Evolutionary conservation across 2,797 vertebrate genomes (phyloP).

Genomic region (Vireo griseus): DNA sequence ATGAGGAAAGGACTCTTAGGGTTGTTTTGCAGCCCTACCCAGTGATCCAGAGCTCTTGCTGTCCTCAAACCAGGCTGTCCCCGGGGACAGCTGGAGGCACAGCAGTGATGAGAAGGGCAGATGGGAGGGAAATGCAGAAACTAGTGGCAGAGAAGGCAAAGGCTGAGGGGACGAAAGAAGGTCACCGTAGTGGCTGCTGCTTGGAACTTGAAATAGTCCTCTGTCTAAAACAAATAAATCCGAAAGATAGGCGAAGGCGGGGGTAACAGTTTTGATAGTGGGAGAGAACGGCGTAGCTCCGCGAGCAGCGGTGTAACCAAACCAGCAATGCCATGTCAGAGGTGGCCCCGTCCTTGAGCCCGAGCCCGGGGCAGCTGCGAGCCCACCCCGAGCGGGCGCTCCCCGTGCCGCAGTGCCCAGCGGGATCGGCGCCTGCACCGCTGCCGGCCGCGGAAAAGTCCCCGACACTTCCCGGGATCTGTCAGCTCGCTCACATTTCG

Average conservation of each 20-base stretch:
- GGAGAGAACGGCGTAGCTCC: fast-evolving
- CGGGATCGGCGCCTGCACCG: not conserved
- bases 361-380: not conserved
- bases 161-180: not conserved
- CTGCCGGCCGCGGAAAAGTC: not conserved
- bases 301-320: not conserved
- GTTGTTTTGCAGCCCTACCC: not conserved
- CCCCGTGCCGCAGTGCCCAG: not conserved
- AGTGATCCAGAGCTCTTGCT: not conserved
- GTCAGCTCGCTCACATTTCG: not conserved
- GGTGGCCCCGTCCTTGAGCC: not conserved
- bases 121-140: not conserved
- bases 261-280: fast-evolving
- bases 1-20: not conserved
- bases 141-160: not conserved
- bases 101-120: not conserved
- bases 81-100: not conserved
- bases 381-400: not conserved
- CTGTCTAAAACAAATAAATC: not conserved
- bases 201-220: not conserved
- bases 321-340: fast-evolving
- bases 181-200: not conserved
- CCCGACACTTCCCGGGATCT: fast-evolving
- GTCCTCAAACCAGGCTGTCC: not conserved
- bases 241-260: not conserved